Percentiles rank a stretch among this genome's conserved stretches.
These are phyloP conservation scores for Hydropotes inermis DNA, from an alignment of 2,113 vertebrate species.

Conservation along the genomic window DNA sequence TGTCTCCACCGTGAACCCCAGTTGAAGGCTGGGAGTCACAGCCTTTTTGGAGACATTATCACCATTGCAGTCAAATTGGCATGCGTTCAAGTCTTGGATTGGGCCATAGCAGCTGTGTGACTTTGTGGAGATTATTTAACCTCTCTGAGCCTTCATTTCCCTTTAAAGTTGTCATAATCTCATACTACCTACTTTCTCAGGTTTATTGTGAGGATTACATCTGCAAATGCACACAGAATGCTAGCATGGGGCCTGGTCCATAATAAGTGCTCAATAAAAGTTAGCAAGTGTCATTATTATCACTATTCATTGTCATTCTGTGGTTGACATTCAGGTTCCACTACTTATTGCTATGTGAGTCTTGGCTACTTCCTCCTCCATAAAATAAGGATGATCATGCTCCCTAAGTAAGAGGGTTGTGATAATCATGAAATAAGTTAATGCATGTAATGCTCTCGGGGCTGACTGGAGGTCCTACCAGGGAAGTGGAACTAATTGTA, in stretches of 20 bases:
- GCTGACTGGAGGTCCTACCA: background rate
- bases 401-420: background rate
- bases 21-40: background rate
- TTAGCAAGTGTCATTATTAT: slow-evolving; percentile 3
- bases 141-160: background rate
- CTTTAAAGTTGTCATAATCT: slow-evolving; percentile 6
- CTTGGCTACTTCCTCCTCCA: background rate
- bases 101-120: background rate
- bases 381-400: slow-evolving; percentile 11
- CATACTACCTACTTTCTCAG: background rate
- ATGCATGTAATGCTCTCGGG: background rate
- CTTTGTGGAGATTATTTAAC: background rate
- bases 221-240: background rate
- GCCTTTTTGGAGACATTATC: background rate
- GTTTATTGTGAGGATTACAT: slow-evolving; percentile 29
- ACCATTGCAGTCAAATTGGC: background rate
- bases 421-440: slow-evolving; percentile 22
- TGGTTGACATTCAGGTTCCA: slow-evolving; percentile 17
- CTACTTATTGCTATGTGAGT: background rate
- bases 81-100: slow-evolving; percentile 5
- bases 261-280: slow-evolving; percentile 13
- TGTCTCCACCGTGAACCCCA: background rate
- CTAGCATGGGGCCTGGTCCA: background rate
- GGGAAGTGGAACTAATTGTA: slow-evolving; percentile 10
- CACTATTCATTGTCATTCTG: background rate